Percentiles rank a stretch among this genome's conserved stretches.
Evolutionary conservation across 2,797 vertebrate genomes (phyloP).

Genomic region (Pelochelys cantorii): DNA sequence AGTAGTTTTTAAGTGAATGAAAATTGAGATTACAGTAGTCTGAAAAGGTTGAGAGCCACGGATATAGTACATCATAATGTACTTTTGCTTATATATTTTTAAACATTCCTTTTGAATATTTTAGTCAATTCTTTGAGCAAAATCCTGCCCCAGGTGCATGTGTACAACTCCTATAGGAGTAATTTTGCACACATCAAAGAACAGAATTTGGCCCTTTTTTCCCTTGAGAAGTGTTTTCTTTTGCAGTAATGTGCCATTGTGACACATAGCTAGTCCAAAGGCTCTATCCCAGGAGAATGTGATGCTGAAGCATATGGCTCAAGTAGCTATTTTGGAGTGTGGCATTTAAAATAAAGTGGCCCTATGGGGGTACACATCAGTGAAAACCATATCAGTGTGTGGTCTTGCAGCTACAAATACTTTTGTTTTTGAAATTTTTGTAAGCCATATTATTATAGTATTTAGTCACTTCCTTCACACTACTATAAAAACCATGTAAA

Average conservation of each 20-base stretch:
- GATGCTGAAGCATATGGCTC: slow-evolving; percentile 37
- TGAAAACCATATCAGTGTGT: not conserved
- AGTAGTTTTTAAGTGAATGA: too few relatives aligned
- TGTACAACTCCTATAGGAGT: not conserved
- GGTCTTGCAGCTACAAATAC: not conserved
- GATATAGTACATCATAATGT: not conserved
- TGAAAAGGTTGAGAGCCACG: too few relatives aligned
- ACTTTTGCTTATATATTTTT: not conserved
- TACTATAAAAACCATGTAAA: slow-evolving; percentile 8
- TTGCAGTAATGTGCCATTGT: slow-evolving; percentile 13
- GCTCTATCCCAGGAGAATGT: slow-evolving; percentile 9
- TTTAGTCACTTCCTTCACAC: slow-evolving; percentile 1
- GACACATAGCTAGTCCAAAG: not conserved
- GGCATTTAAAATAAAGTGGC: not conserved
- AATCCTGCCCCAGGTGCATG: not conserved
- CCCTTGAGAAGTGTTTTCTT: not conserved
- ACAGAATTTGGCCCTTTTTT: not conserved
- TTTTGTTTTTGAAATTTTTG: slow-evolving; percentile 23
- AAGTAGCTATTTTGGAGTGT: slow-evolving; percentile 30
- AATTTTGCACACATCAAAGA: not conserved
- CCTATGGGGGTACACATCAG: not conserved
- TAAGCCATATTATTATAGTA: rapidly evolving
- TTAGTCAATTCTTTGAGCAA: not conserved
- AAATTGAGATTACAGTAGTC: too few relatives aligned
- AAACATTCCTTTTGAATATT: not conserved